A percentile compares a stretch with the other conserved stretches of the same genome.
Evolutionary conservation across 2,113 vertebrate genomes (phyloP).

Genomic region (Phainopepla nitens): DNA sequence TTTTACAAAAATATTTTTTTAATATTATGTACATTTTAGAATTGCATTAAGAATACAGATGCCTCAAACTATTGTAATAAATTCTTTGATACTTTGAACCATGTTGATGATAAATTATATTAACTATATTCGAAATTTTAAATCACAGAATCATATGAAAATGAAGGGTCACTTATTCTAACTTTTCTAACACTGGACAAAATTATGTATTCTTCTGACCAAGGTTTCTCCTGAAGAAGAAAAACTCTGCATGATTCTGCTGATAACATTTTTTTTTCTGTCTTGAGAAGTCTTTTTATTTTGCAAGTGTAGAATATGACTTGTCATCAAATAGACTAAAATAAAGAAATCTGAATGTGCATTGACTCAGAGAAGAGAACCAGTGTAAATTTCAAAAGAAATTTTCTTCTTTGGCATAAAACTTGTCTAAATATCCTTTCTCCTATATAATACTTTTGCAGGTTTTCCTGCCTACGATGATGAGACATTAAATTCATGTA

Average conservation of each 20-base stretch:
- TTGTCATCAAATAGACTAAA: background rate
- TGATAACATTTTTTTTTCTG: background rate
- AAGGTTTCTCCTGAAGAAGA: background rate
- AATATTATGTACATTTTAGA: background rate
- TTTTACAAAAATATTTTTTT: background rate
- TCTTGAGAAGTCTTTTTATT: background rate
- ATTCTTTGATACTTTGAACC: background rate
- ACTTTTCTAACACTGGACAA: background rate
- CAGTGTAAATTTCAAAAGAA: background rate
- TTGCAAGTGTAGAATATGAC: background rate
- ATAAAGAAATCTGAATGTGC: background rate
- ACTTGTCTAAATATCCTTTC: background rate
- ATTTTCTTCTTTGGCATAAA: background rate
- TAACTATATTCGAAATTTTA: background rate
- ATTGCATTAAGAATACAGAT: background rate
- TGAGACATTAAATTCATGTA: background rate
- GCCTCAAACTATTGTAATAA: background rate
- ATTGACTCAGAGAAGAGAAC: background rate
- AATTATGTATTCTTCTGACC: background rate
- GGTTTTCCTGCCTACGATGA: background rate
- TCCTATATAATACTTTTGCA: background rate
- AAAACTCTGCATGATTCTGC: background rate
- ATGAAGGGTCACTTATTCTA: background rate
- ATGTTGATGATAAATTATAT: background rate
- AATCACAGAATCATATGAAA: background rate